Evolutionary conservation across 2,797 vertebrate genomes (phyloP), one percentile per base, ranked within the genome.

Genomic region (Nothura maculosa): DNA sequence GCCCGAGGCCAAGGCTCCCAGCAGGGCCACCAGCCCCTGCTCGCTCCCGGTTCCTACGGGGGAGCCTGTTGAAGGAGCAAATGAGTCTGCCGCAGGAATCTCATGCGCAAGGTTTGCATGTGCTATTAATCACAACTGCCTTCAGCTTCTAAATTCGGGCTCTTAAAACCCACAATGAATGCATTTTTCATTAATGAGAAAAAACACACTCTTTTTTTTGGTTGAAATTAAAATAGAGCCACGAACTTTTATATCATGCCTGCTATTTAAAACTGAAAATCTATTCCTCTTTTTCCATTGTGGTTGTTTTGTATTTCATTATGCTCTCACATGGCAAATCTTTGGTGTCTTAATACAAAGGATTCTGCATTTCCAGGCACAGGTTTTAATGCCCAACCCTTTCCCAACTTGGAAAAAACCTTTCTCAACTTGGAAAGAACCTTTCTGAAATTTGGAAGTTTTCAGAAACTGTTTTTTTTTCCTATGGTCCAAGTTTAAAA

Each of bases 111-210:
- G 86, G 62, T 75, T 90, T 82, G 34, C 92, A 95, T 94, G 81
- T 93, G 94, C 86, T 95, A 55, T 91, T 94, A 93, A 94, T 96
- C 94, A 96, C 92, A 91, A 24, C 34, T 25, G 91, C 92, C 94
- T 92, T 78, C 84, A 32, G 34, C 70, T 96, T 92, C 92, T 92
- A 94, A 96, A 93, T 74, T 2, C 10, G 85, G 87, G 72, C 40
- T 0, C 81, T 96, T 77, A 85, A 80, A 95, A 89, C 75, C 94
- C 95, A 15, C 95, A 96, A 87, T 91, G 94, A 93, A 95, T 96
- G 73, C 81, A 69, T 92, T 95, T 85, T 87, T 45, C 58, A 54
- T 61, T 75, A 84, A 85, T 30, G 70, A 77, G 88, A 86, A 83
- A 91, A 89, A 1, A 0, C 1, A 30, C 17, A 18, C 48, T 43